A percentile compares a stretch with the other conserved stretches of the same genome.
phyloP scores from a whole-genome alignment of 2,888 invertebrate genomes.

The Morpho achilles region DNA sequence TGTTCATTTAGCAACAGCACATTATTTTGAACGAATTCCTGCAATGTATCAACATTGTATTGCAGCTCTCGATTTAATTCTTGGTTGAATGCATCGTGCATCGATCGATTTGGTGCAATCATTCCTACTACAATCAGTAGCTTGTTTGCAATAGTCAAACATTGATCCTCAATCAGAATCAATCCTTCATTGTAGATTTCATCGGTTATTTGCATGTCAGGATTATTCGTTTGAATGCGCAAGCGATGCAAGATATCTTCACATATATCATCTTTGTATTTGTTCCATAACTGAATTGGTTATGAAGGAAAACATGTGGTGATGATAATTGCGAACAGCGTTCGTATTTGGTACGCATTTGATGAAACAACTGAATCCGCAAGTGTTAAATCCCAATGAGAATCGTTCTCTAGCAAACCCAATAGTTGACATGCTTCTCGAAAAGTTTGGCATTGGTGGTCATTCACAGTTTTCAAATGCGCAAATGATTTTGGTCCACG shows the following conservation, averaged over 20 bases:
- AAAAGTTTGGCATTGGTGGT: slow-evolving; percentile 18
- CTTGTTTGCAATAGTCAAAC: slow-evolving; percentile 30
- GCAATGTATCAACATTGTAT: slow-evolving; percentile 27
- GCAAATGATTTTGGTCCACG: slow-evolving; percentile 29
- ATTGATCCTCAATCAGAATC: slow-evolving; percentile 29
- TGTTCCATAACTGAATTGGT: slow-evolving; percentile 25
- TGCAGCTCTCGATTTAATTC: slow-evolving; percentile 28
- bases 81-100: slow-evolving; percentile 30
- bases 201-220: slow-evolving; percentile 24
- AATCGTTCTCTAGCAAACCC: slow-evolving; percentile 28
- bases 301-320: slow-evolving; percentile 25
- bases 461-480: slow-evolving; percentile 29
- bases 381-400: slow-evolving; percentile 25
- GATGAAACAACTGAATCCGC: slow-evolving; percentile 25
- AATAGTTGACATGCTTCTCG: slow-evolving; percentile 25
- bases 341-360: slow-evolving; percentile 21
- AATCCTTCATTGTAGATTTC: slow-evolving; percentile 31
- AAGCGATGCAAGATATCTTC: slow-evolving; percentile 29
- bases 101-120: slow-evolving; percentile 28
- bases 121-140: slow-evolving; percentile 30
- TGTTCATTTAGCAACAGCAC: slow-evolving; percentile 30
- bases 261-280: slow-evolving; percentile 27
- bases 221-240: slow-evolving; percentile 20
- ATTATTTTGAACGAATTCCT: slow-evolving; percentile 28
- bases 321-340: slow-evolving; percentile 25